Percentiles rank a stretch among this genome's conserved stretches.
Conservation (phyloP, 2,888 invertebrate genomes). For the Apamea monoglypha region DNA sequence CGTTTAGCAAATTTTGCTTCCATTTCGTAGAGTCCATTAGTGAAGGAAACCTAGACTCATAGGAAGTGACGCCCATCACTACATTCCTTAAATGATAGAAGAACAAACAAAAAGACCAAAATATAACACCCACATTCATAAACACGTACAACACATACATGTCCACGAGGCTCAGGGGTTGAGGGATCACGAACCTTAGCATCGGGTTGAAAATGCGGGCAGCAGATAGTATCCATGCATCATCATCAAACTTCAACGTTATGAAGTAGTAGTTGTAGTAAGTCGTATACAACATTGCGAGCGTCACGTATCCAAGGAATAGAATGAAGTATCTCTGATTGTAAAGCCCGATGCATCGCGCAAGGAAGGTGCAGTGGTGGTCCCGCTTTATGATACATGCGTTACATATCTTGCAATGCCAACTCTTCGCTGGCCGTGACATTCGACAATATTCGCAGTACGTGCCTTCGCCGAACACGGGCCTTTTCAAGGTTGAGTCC, state of each 20-base stretch:
- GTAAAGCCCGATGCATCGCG: slow-evolving; percentile 94
- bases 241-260: slow-evolving; percentile 76
- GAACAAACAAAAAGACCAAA: slow-evolving; percentile 73
- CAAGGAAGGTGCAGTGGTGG: slow-evolving; percentile 96
- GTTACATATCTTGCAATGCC: slow-evolving; percentile 96
- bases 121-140: slow-evolving; percentile 71
- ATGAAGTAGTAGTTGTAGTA: slow-evolving; percentile 92
- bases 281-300: slow-evolving; percentile 92
- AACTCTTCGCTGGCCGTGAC: slow-evolving; percentile 93
- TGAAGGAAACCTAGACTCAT: slow-evolving; percentile 81
- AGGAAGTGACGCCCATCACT: slow-evolving; percentile 87
- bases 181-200: slow-evolving; percentile 67
- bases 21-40: slow-evolving; percentile 91
- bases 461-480: slow-evolving; percentile 67
- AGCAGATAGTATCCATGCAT: slow-evolving; percentile 67
- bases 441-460: slow-evolving; percentile 94
- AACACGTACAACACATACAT: slow-evolving; percentile 74
- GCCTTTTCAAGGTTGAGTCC: slow-evolving; percentile 71
- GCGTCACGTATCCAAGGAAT: slow-evolving; percentile 92
- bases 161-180: slow-evolving; percentile 71
- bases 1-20: slow-evolving; percentile 92
- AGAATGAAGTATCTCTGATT: slow-evolving; percentile 95
- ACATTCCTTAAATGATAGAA: slow-evolving; percentile 85
- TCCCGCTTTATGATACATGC: slow-evolving; percentile 95
- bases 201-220: slow-evolving; percentile 75